Evolutionary conservation across 1,140 invertebrate genomes (phyloP).

Genomic region (Drosophila ironensis): DNA sequence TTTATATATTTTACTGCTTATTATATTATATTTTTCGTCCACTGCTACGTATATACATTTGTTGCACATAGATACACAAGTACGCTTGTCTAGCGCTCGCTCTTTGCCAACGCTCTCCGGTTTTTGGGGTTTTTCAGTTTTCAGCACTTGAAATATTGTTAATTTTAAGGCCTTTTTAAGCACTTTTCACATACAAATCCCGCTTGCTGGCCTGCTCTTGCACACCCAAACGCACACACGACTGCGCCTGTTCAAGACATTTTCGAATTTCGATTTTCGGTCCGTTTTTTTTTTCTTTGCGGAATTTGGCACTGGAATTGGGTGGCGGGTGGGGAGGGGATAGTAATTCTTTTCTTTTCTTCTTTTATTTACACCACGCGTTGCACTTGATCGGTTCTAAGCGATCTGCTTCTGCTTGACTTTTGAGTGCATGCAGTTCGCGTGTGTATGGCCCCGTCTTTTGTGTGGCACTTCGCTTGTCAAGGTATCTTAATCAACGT

Average conservation of each 20-base stretch:
- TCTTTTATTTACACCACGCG: conserved; percentile 7
- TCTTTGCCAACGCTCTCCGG: conserved; percentile 48
- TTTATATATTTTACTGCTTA: conserved; percentile 61
- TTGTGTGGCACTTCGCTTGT: conserved; percentile 42
- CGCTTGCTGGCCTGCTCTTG: conserved; percentile 22
- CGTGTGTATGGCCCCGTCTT: too few species aligned
- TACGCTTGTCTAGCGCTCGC: conserved; percentile 16
- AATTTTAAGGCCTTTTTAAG: conserved; percentile 64
- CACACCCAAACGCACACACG: conserved; percentile 2
- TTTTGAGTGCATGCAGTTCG: conserved; percentile 50
- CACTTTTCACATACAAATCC: too few species aligned
- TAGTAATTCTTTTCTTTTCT: too few species aligned
- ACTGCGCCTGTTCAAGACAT: conserved; percentile 63
- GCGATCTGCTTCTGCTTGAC: conserved; percentile 11
- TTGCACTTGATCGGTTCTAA: conserved; percentile 12
- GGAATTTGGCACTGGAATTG: conserved; percentile 57
- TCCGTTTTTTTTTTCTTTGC: too few species aligned
- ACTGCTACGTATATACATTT: conserved; percentile 66
- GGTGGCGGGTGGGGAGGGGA: too few species aligned
- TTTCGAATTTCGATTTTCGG: too few species aligned
- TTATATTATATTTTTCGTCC: conserved; percentile 67
- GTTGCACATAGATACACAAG: conserved; percentile 63
- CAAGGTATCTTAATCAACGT: conserved; percentile 81
- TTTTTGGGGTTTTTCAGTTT: conserved; percentile 51
- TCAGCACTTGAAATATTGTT: conserved; percentile 64